Evolutionary conservation across 2,888 invertebrate species (phyloP).

Genomic region (Drosophila antonietae): DNA sequence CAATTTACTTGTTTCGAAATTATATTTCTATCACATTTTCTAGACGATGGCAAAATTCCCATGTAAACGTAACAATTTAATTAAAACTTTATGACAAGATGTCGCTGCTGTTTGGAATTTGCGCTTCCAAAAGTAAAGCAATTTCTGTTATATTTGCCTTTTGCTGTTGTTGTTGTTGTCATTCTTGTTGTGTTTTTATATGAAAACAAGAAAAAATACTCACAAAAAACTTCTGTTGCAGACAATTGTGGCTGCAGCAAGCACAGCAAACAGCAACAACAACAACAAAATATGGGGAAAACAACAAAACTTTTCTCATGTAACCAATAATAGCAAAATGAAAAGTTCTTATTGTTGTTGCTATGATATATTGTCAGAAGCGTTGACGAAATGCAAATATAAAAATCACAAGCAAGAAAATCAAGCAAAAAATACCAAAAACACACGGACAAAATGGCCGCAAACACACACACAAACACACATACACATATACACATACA

Average conservation of each 20-base stretch:
- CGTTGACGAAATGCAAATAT: constrained; percentile 77
- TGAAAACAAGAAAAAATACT: constrained; percentile 59
- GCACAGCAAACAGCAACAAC: constrained; percentile 2
- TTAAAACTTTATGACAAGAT: constrained; percentile 78
- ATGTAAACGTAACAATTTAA: constrained; percentile 71
- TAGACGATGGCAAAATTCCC: constrained; percentile 26
- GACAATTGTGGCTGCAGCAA: constrained; percentile 67
- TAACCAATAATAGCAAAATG: constrained; percentile 73
- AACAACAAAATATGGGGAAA: neutral
- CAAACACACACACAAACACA: constrained; percentile 1
- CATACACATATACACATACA: neutral
- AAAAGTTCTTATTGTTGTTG: constrained; percentile 33
- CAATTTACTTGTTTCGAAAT: constrained; percentile 36
- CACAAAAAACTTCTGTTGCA: constrained; percentile 64
- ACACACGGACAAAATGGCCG: constrained; percentile 28
- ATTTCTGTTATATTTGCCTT: constrained; percentile 27
- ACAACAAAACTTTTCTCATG: constrained; percentile 66
- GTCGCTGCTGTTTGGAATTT: constrained; percentile 47
- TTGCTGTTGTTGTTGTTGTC: neutral
- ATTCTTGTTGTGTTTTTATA: constrained; percentile 28
- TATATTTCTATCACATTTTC: constrained; percentile 22
- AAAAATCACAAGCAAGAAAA: constrained; percentile 68
- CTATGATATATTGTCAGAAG: constrained; percentile 72
- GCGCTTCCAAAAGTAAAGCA: constrained; percentile 20
- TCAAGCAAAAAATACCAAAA: constrained; percentile 39